These are phyloP conservation scores for Meloidogyne exigua DNA, from an alignment of 1,140 invertebrate genomes.

Conservation along the genomic window DNA sequence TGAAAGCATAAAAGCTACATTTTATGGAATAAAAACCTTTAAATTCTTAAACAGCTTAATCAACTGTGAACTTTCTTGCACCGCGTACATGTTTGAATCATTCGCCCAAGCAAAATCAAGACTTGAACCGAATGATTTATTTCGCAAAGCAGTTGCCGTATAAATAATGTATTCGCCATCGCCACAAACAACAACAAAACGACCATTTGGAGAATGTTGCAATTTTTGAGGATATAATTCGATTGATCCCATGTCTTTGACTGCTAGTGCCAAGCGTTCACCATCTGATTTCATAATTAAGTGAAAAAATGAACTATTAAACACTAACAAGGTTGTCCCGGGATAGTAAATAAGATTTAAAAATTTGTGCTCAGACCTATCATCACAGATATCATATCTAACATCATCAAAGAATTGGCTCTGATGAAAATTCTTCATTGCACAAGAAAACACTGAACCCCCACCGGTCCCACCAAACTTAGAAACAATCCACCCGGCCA, in stretches of 20 bases:
- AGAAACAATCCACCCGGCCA: not conserved
- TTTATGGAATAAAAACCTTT: slow-evolving; percentile 34
- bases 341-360: not conserved
- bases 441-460: not conserved
- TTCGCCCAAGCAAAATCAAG: slow-evolving; percentile 98
- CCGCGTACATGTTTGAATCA: slow-evolving; percentile 89
- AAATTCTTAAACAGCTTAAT: slow-evolving; percentile 69
- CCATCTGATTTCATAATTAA: slow-evolving; percentile 72
- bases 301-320: not conserved
- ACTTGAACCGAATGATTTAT: slow-evolving; percentile 95
- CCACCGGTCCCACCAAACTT: not conserved
- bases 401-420: slow-evolving; percentile 4
- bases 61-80: slow-evolving; percentile 82
- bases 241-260: slow-evolving; percentile 98
- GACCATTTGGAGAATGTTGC: slow-evolving; percentile 95
- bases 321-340: not conserved
- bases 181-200: slow-evolving; percentile 92
- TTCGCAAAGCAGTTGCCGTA: slow-evolving; percentile 95
- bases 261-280: slow-evolving; percentile 82
- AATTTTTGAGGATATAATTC: slow-evolving; percentile 99
- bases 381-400: not conserved
- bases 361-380: not conserved
- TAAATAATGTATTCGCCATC: slow-evolving; percentile 99
- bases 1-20: not conserved
- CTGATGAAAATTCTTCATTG: not conserved